Evolutionary conservation across 2,797 vertebrate genomes (phyloP).

Genomic region (Tragopan temminckii): DNA sequence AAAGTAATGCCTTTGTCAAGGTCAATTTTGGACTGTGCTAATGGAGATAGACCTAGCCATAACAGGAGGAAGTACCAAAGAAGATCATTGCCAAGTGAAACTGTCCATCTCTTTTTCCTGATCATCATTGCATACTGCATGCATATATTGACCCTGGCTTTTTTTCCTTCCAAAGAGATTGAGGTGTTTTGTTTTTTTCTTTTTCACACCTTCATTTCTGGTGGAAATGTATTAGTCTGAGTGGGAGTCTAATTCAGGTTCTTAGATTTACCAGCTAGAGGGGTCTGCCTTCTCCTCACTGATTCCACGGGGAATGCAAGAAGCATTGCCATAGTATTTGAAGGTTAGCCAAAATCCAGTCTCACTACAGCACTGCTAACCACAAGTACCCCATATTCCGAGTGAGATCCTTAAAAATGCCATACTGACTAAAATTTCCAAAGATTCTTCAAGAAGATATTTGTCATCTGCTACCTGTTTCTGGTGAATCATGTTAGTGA

Average conservation of each 20-base stretch:
- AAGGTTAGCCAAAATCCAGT: neutral
- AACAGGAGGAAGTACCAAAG: neutral
- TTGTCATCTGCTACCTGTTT: neutral
- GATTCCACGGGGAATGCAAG: accelerated
- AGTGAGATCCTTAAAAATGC: neutral
- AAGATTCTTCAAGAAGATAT: neutral
- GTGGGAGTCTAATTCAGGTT: neutral
- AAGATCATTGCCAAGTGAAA: neutral
- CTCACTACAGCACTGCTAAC: neutral
- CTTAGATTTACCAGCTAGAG: neutral
- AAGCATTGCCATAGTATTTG: neutral
- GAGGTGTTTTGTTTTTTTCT: neutral
- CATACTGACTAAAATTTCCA: neutral
- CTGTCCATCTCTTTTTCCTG: neutral
- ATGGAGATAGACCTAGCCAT: neutral
- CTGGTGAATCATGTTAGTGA: neutral
- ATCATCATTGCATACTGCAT: neutral
- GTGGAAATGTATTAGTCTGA: neutral
- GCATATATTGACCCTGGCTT: neutral
- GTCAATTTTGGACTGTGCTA: neutral
- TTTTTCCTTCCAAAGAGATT: neutral
- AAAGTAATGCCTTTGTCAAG: neutral
- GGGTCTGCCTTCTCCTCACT: neutral
- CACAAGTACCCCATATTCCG: neutral
- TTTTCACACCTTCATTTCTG: neutral